Conservation (phyloP, 2,113 vertebrate species). For the Hippolais icterina region DNA sequence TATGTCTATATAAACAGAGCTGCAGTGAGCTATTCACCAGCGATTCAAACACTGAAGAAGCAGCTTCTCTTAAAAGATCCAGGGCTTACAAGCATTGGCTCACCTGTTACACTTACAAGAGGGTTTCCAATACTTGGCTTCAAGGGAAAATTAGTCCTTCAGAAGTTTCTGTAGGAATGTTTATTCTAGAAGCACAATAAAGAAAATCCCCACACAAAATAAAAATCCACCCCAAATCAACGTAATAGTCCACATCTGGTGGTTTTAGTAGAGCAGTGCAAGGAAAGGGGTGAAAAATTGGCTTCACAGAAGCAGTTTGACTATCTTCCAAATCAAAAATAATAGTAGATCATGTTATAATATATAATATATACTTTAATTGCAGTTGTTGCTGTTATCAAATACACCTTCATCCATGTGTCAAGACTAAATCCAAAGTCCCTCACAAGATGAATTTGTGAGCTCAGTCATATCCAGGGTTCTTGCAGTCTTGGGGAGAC, state of each 20-base stretch:
- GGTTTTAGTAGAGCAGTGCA: not conserved
- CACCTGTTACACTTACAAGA: slow-evolving; percentile 53
- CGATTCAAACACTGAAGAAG: slow-evolving; percentile 42
- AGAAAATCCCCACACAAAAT: not conserved
- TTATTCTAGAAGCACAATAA: not conserved
- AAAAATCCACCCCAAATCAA: not conserved
- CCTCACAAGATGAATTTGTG: not conserved
- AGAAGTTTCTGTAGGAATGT: not conserved
- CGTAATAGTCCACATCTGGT: not conserved
- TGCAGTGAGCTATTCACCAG: slow-evolving; percentile 49
- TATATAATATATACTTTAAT: not conserved
- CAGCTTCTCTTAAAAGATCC: slow-evolving; percentile 54
- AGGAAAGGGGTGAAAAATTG: not conserved
- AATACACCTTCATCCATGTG: not conserved
- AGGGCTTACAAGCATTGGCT: not conserved
- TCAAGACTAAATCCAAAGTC: not conserved
- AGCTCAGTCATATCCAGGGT: not conserved
- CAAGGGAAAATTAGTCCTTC: slow-evolving; percentile 10
- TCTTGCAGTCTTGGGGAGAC: not conserved
- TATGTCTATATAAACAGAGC: slow-evolving; percentile 55
- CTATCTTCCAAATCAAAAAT: not conserved
- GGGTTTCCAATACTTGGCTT: slow-evolving; percentile 29
- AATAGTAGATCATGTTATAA: not conserved
- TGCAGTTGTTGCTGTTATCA: not conserved
- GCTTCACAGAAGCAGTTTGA: not conserved